These are phyloP conservation scores for Chalcosyrphus nemorum DNA, from an alignment of 2,888 invertebrate genomes.

Conservation along the genomic window DNA sequence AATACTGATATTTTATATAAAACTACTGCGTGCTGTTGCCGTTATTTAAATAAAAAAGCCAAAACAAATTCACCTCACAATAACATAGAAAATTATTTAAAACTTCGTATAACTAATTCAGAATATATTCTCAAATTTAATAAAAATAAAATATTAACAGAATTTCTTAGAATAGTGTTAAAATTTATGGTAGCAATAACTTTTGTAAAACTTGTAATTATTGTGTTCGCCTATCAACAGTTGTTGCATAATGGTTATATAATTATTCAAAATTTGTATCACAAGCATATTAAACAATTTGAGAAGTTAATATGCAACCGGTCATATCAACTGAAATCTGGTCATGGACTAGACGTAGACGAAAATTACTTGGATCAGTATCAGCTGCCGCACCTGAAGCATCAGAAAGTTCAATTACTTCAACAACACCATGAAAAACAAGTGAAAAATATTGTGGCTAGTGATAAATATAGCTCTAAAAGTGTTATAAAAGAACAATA, in stretches of 20 bases:
- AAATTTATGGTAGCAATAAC: constrained; percentile 66
- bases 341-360: constrained; percentile 62
- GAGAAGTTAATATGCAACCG: constrained; percentile 59
- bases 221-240: constrained; percentile 61
- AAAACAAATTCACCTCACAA: not conserved
- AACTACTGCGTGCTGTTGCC: too few species aligned
- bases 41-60: too few species aligned
- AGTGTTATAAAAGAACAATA: not conserved
- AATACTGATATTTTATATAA: not conserved
- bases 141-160: not conserved
- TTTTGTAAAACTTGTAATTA: constrained; percentile 55
- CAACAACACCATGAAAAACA: not conserved
- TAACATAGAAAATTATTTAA: not conserved
- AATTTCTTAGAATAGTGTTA: constrained; percentile 21
- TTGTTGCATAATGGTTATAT: constrained; percentile 55
- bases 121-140: not conserved
- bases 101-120: not conserved
- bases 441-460: not conserved
- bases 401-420: not conserved
- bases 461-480: not conserved
- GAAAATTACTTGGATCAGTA: constrained; percentile 15
- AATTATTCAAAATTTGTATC: constrained; percentile 60
- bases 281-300: constrained; percentile 46
- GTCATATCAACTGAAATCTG: constrained; percentile 58
- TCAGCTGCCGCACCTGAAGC: not conserved